Evolutionary conservation across 2,888 invertebrate species (phyloP), one percentile per base, ranked within the genome.

Genomic region (Agonopterix subpropinquella): DNA sequence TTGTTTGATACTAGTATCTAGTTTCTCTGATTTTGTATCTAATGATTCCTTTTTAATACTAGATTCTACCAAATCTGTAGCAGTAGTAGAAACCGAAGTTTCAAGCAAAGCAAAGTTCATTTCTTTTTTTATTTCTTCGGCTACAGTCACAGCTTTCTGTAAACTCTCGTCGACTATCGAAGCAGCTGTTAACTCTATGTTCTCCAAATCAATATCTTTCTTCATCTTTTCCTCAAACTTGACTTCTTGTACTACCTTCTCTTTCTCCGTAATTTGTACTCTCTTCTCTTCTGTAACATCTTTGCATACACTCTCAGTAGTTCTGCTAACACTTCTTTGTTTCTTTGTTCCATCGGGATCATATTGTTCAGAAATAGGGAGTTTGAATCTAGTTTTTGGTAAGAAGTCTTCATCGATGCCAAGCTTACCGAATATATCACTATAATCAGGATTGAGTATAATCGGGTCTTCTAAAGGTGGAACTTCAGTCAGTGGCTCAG

Each of bases 391-490:
- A 8, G 65, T 69, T 47, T 70, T 61, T 1, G 73, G 54, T 1
- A 73, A 55, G 44, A 64, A 65, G 37, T 66, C 65, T 42, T 64
- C 63, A 9, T 62, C 66, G 41, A 67, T 58, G 28, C 41, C 57
- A 36, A 51, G 54, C 11, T 70, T 63, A 1, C 64, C 64, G 41
- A 83, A 80, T 5, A 67, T 64, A 58, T 88, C 82, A 41, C 72
- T 63, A 47, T 77, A 80, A 42, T 71, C 59, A 15, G 80, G 74
- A 36, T 85, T 83, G 0, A 86, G 60, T 39, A 85, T 80, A 2
- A 86, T 79, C 13, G 87, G 85, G 0, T 78, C 72, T 62, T 87
- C 86, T 52, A 85, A 42, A 11, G 76, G 67, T 0, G 82, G 81
- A 0, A 84, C 59, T 47, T 71, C 70, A 1, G 59, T 51, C 1